Conservation (phyloP, 2,797 vertebrate genomes). For the Heliangelus exortis region DNA sequence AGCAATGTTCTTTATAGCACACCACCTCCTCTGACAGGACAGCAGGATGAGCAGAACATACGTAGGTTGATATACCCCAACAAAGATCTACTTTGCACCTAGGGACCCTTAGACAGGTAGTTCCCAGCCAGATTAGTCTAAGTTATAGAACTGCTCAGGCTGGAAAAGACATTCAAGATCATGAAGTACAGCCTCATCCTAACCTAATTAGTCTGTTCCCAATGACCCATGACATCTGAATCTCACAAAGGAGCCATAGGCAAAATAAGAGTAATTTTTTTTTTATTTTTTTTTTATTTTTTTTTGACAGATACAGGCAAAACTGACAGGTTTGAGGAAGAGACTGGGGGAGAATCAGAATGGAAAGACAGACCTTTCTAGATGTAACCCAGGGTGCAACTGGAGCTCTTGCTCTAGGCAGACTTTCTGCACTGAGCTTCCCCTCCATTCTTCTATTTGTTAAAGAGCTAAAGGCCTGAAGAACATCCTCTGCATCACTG, state of each 20-base stretch:
- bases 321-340: not conserved
- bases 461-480: not conserved
- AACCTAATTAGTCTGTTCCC: no score
- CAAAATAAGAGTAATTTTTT: not conserved
- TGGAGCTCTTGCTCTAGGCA: rapidly evolving
- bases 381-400: not conserved
- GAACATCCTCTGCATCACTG: not conserved
- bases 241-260: not conserved
- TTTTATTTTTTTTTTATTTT: not conserved
- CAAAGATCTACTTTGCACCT: not conserved
- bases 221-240: not conserved
- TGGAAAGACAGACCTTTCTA: not conserved
- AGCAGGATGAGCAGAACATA: not conserved
- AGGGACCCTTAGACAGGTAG: not conserved
- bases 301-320: not conserved
- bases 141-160: not conserved
- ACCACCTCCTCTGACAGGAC: not conserved
- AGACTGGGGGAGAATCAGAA: not conserved
- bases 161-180: no score
- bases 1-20: not conserved
- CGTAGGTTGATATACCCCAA: not conserved
- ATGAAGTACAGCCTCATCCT: no score
- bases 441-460: not conserved
- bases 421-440: not conserved
- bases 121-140: not conserved